Evolutionary conservation across 1,140 invertebrate genomes (phyloP).

Genomic region (Ctenoplectra terminalis): DNA sequence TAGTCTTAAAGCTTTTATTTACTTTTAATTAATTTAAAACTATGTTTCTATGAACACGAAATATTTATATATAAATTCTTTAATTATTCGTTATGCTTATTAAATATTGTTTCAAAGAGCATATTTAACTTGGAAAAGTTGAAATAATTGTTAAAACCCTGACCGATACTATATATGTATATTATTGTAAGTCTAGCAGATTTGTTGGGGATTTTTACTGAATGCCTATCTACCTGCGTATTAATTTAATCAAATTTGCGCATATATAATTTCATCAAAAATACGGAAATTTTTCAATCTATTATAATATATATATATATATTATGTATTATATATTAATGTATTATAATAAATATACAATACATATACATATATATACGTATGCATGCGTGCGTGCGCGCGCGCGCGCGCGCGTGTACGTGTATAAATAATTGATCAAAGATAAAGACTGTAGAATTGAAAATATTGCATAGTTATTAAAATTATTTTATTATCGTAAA

Average conservation of each 20-base stretch:
- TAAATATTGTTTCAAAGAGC: background rate
- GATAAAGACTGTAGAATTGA: too few species aligned
- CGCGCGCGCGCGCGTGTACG: too few species aligned
- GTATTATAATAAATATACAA: too few species aligned
- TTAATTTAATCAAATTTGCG: background rate
- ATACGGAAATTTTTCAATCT: background rate
- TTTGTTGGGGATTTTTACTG: slow-evolving; percentile 8
- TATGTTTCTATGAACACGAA: slow-evolving; percentile 15
- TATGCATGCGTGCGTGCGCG: too few species aligned
- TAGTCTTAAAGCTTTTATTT: slow-evolving; percentile 21
- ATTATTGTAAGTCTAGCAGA: background rate
- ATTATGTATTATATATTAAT: too few species aligned
- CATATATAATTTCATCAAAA: background rate
- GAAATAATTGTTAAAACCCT: slow-evolving; percentile 4
- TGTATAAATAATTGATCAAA: too few species aligned
- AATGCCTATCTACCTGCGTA: too few species aligned
- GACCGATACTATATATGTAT: slow-evolving; percentile 1
- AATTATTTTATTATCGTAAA: too few species aligned
- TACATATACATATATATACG: too few species aligned
- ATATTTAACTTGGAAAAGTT: background rate
- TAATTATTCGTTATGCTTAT: background rate
- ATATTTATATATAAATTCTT: background rate
- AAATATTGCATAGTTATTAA: too few species aligned
- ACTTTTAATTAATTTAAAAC: slow-evolving; percentile 15
- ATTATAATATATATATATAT: too few species aligned